Evolutionary conservation across 2,113 vertebrate species (phyloP).

Genomic region (Colossoma macropomum): DNA sequence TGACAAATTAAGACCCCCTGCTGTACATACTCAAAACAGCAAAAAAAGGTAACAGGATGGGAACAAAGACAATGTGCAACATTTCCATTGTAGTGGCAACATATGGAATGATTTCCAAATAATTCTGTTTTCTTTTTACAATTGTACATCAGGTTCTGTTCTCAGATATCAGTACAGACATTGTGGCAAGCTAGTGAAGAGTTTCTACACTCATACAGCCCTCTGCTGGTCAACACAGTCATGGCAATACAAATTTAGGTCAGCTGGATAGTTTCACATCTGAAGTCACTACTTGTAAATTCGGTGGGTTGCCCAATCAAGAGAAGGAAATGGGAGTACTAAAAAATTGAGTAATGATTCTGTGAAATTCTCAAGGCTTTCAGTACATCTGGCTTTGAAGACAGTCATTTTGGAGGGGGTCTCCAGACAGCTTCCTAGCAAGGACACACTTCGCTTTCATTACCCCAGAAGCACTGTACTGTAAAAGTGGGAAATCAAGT

Average conservation of each 20-base stretch:
- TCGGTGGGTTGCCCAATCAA: constrained; percentile 15
- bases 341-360: constrained; percentile 24
- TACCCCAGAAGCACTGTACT: not conserved
- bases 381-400: not conserved
- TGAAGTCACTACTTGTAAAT: constrained; percentile 2
- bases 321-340: constrained; percentile 18
- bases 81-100: constrained; percentile 20
- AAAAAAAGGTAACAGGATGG: constrained; percentile 8
- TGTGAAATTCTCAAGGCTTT: constrained; percentile 24
- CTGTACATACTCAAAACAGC: constrained; percentile 33
- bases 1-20: constrained; percentile 35
- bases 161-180: not conserved
- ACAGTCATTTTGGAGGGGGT: constrained; percentile 6
- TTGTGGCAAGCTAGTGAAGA: not conserved
- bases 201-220: not conserved
- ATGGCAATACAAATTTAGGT: constrained; percentile 20
- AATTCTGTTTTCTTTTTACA: not conserved
- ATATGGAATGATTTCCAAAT: not conserved
- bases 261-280: constrained; percentile 9
- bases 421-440: constrained; percentile 9
- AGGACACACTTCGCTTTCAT: not conserved
- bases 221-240: constrained; percentile 17
- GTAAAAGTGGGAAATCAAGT: constrained; percentile 18
- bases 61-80: constrained; percentile 37
- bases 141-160: constrained; percentile 22